Evolutionary conservation across 2,888 invertebrate genomes (phyloP).

Genomic region (Hemithea aestivaria): DNA sequence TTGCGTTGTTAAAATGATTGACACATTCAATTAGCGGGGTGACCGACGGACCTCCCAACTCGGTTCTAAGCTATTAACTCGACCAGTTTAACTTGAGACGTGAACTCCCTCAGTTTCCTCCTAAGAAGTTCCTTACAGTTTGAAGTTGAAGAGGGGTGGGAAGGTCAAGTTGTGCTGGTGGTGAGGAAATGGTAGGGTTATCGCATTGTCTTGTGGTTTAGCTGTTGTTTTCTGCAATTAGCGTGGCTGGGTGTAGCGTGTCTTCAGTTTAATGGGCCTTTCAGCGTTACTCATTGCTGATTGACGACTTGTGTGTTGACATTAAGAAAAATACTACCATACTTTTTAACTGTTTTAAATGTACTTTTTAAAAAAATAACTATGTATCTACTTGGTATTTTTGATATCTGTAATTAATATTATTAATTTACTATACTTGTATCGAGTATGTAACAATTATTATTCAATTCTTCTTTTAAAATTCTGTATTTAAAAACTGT

Average conservation of each 20-base stretch:
- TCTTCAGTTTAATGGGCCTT: slow-evolving; percentile 67
- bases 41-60: slow-evolving; percentile 80
- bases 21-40: slow-evolving; percentile 87
- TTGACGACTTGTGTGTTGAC: slow-evolving; percentile 28
- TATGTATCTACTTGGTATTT: too few species aligned
- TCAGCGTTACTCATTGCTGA: slow-evolving; percentile 49
- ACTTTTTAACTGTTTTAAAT: too few species aligned
- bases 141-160: slow-evolving; percentile 16
- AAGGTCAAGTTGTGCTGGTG: slow-evolving; percentile 40
- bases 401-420: too few species aligned
- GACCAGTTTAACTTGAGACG: slow-evolving; percentile 43
- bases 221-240: slow-evolving; percentile 75
- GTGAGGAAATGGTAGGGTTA: slow-evolving; percentile 48
- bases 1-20: slow-evolving; percentile 88
- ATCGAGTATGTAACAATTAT: too few species aligned
- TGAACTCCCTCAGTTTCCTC: slow-evolving; percentile 1
- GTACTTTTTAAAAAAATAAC: too few species aligned
- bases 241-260: slow-evolving; percentile 57
- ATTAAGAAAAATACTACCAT: too few species aligned
- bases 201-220: slow-evolving; percentile 62
- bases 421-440: too few species aligned
- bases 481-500: too few species aligned
- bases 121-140: slow-evolving; percentile 4
- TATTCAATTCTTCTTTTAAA: too few species aligned
- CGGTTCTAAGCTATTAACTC: slow-evolving; percentile 58